Evolutionary conservation across 2,113 vertebrate species (phyloP).

Genomic region (Nansenia antarctica): DNA sequence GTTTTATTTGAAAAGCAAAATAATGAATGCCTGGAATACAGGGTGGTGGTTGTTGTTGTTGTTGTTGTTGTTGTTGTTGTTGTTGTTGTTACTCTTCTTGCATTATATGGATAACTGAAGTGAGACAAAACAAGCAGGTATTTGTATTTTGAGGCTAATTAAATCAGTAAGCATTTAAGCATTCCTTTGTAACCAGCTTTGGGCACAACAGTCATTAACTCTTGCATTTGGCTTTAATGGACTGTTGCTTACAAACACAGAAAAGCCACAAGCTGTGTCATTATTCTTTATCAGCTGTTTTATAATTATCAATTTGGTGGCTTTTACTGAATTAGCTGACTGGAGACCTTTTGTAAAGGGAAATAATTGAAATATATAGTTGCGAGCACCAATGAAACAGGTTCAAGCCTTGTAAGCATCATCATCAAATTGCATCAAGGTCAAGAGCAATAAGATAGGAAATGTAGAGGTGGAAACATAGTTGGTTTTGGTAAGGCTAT

Average conservation of each 20-base stretch:
- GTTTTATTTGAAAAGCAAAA: background rate
- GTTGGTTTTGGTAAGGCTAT: too few relatives aligned
- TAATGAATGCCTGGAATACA: too few relatives aligned
- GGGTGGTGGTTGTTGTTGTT: too few relatives aligned
- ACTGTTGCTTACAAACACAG: background rate
- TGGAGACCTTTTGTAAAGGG: background rate
- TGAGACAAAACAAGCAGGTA: background rate
- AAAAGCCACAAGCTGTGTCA: constrained; percentile 3
- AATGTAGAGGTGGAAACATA: too few relatives aligned
- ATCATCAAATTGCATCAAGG: too few relatives aligned
- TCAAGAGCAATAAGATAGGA: too few relatives aligned
- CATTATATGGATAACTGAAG: background rate
- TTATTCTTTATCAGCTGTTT: constrained; percentile 6
- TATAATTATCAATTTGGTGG: constrained; percentile 8
- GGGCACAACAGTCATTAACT: background rate
- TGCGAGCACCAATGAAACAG: too few relatives aligned
- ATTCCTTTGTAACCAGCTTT: constrained; percentile 1
- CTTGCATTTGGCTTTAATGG: constrained; percentile 1
- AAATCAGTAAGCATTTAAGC: constrained; percentile 3
- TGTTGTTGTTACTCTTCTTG: background rate
- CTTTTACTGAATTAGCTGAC: constrained; percentile 4
- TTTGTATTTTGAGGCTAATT: background rate
- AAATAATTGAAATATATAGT: background rate
- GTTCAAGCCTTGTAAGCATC: too few relatives aligned
- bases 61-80: too few relatives aligned